Conservation (phyloP, 1,140 invertebrate genomes). For the Campoletis sonorensis region DNA sequence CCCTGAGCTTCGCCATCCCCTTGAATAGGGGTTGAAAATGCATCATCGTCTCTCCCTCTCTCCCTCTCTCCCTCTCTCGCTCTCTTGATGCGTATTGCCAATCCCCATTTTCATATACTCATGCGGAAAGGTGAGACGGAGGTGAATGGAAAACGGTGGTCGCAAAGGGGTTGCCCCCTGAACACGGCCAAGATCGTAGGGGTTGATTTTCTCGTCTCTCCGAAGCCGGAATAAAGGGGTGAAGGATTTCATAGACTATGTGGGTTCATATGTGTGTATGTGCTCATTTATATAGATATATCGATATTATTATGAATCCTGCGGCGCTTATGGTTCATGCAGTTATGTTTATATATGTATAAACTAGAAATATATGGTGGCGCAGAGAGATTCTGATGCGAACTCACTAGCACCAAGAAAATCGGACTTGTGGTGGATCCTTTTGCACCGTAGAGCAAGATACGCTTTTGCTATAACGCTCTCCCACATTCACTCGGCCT, state of each 20-base stretch:
- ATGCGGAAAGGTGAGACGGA: conserved; percentile 35
- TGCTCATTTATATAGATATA: background rate
- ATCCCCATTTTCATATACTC: background rate
- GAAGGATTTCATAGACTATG: background rate
- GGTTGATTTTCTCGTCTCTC: conserved; percentile 25
- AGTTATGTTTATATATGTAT: conserved; percentile 6
- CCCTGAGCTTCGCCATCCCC: too few species aligned
- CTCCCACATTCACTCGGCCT: conserved; percentile 61
- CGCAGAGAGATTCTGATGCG: conserved; percentile 40
- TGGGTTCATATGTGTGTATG: background rate
- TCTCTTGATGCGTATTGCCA: background rate
- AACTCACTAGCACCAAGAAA: conserved; percentile 43
- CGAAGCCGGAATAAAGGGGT: conserved; percentile 2
- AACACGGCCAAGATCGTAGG: conserved; percentile 34
- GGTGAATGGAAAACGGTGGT: background rate
- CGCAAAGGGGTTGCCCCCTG: background rate
- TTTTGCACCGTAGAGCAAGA: conserved; percentile 44
- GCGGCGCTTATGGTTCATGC: background rate
- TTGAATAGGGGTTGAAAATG: conserved; percentile 45
- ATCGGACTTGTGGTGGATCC: conserved; percentile 25
- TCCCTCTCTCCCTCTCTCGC: too few species aligned
- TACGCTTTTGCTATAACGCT: conserved; percentile 53
- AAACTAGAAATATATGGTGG: background rate
- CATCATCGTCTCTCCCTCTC: conserved; percentile 47
- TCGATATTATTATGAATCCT: background rate